Percentiles rank a stretch among this genome's conserved stretches.
Conservation (phyloP, 2,113 vertebrate species). For the Alouatta palliata region DNA sequence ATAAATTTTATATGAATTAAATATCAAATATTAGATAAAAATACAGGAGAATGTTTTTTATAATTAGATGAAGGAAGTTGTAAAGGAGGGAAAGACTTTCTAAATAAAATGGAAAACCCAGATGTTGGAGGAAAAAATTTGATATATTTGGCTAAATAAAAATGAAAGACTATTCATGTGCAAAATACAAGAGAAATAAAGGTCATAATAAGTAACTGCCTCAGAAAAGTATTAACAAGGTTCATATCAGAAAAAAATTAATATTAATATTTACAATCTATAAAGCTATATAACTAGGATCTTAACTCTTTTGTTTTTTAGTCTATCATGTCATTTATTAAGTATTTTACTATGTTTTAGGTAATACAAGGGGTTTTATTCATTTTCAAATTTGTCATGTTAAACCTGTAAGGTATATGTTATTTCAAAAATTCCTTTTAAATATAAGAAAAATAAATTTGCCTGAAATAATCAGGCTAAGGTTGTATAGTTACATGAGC, state of each 20-base stretch:
- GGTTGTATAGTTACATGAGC: neutral
- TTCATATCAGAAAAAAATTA: neutral
- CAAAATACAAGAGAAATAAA: neutral
- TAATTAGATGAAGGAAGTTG: neutral
- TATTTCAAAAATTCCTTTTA: slow-evolving; percentile 22
- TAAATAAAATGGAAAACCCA: neutral
- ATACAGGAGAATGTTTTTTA: neutral
- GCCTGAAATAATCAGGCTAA: neutral
- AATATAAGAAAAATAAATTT: neutral
- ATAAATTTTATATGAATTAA: neutral
- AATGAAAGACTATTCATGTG: neutral
- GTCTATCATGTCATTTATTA: neutral
- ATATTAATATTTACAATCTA: neutral
- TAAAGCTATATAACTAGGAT: neutral
- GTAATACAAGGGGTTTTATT: neutral
- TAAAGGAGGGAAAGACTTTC: neutral
- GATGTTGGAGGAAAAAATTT: neutral
- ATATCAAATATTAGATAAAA: neutral
- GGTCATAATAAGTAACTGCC: neutral
- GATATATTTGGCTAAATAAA: neutral
- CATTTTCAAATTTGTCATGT: neutral
- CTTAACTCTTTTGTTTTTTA: neutral
- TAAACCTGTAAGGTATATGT: neutral
- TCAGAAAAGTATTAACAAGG: neutral
- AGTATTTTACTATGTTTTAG: neutral